Evolutionary conservation across 2,797 vertebrate species (phyloP).

Genomic region (Pangasius mekongensis): DNA sequence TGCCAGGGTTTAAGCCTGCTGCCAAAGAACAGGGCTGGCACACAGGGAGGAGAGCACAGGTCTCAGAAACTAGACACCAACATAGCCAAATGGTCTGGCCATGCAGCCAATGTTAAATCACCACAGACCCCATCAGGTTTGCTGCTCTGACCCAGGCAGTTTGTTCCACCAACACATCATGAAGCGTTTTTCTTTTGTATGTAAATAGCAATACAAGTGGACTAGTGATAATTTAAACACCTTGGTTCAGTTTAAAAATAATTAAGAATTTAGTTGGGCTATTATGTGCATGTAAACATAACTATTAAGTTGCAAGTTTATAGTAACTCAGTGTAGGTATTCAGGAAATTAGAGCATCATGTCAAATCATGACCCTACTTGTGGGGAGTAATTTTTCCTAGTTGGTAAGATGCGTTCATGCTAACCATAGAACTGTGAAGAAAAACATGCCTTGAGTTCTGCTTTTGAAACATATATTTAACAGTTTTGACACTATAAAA

Average conservation of each 20-base stretch:
- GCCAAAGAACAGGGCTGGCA: not conserved
- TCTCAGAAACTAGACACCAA: not conserved
- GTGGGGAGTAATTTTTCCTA: no score
- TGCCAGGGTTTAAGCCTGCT: not conserved
- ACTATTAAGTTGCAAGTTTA: not conserved
- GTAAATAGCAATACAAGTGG: not conserved
- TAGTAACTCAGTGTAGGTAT: not conserved
- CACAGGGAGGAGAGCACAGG: not conserved
- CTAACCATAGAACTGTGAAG: not conserved
- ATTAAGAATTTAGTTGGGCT: not conserved
- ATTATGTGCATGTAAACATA: not conserved
- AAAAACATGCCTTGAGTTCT: not conserved
- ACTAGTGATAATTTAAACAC: not conserved
- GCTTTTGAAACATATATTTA: conserved; percentile 9
- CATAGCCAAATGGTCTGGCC: not conserved
- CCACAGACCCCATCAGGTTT: not conserved
- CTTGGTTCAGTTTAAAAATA: not conserved
- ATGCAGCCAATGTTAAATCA: not conserved
- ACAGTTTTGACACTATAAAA: conserved; percentile 24
- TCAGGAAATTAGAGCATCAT: not conserved
- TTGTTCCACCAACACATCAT: not conserved
- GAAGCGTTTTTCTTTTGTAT: not conserved
- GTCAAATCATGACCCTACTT: not conserved
- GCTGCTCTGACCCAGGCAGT: not conserved
- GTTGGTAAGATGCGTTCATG: not conserved